phyloP scores from a whole-genome alignment of 1,140 invertebrate genomes.

The Phocides pigmalion region DNA sequence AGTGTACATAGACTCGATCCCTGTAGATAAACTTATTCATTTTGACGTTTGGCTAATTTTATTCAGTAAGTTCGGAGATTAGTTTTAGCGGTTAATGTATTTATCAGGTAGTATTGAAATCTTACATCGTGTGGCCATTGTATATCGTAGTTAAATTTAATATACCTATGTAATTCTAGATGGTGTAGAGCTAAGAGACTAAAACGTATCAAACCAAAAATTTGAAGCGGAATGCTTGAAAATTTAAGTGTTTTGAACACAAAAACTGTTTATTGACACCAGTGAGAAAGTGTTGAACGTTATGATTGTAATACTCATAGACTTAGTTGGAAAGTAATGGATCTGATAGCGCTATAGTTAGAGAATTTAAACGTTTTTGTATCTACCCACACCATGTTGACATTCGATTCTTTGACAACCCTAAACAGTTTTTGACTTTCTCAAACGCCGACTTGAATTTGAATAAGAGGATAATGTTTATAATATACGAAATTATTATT shows the following conservation, averaged over 20 bases:
- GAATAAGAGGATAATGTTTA: not conserved
- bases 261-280: conserved; percentile 57
- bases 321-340: conserved; percentile 23
- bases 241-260: conserved; percentile 83
- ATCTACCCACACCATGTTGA: not conserved
- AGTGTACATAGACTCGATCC: conserved; percentile 50
- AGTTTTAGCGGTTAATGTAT: conserved; percentile 44
- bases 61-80: conserved; percentile 41
- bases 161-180: conserved; percentile 55
- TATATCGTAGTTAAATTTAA: conserved; percentile 62
- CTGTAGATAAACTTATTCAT: conserved; percentile 56
- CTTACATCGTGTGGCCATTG: conserved; percentile 73
- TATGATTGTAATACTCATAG: conserved; percentile 63
- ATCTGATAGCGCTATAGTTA: conserved; percentile 13
- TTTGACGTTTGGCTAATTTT: conserved; percentile 48
- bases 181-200: conserved; percentile 60
- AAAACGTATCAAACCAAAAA: conserved; percentile 81
- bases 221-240: conserved; percentile 81
- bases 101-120: conserved; percentile 53
- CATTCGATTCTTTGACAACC: not conserved
- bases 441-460: no score
- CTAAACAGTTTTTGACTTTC: no score
- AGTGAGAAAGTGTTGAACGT: conserved; percentile 65
- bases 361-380: not conserved
- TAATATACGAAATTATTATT: not conserved